Conservation (phyloP, 2,113 vertebrate genomes). For the Oenanthe melanoleuca region DNA sequence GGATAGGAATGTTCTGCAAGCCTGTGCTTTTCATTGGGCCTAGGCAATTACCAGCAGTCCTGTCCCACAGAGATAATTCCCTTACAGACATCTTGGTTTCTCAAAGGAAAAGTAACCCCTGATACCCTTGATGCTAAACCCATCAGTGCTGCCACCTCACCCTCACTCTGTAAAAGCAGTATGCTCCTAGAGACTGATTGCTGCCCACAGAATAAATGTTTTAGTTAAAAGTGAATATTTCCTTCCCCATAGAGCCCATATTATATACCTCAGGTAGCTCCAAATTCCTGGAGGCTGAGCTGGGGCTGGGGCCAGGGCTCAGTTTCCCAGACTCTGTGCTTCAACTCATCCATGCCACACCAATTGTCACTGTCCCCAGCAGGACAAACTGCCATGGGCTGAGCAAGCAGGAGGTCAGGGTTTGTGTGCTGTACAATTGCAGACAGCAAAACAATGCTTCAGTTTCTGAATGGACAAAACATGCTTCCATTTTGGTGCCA, state of each 20-base stretch:
- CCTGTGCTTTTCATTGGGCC: not conserved
- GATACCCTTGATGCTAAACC: not conserved
- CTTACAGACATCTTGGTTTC: not conserved
- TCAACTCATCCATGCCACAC: not conserved
- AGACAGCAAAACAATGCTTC: not conserved
- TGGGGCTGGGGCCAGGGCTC: fast-evolving
- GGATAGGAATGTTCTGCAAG: not conserved
- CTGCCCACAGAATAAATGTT: not conserved
- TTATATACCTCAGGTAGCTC: not conserved
- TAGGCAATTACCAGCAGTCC: not conserved
- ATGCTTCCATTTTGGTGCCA: not conserved
- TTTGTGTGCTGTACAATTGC: fast-evolving
- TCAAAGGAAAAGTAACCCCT: not conserved
- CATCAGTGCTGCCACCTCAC: not conserved
- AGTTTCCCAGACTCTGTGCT: not conserved
- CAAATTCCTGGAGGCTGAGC: not conserved
- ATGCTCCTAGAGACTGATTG: not conserved
- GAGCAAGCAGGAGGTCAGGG: no score
- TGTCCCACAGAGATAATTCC: not conserved
- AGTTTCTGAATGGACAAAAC: not conserved
- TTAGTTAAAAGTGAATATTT: not conserved
- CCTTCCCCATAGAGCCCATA: not conserved
- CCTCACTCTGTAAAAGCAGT: not conserved
- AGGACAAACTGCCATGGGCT: not conserved
- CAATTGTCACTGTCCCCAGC: not conserved